Evolutionary conservation across 1,140 invertebrate genomes (phyloP).

Genomic region (Heliconius hermathena): DNA sequence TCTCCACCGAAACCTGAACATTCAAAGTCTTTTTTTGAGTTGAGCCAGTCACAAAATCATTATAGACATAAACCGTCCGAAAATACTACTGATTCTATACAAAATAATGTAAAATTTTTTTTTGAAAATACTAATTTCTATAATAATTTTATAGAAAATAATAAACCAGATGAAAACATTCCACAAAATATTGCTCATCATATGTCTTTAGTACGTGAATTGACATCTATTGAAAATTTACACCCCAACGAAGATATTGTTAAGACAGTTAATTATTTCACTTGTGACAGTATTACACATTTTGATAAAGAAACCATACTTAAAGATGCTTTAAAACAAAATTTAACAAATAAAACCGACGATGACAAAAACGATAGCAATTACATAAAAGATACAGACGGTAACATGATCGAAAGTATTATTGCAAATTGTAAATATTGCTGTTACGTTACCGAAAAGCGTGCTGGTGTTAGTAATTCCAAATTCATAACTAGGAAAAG

Average conservation of each 20-base stretch:
- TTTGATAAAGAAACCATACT: not conserved
- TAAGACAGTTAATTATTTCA: conserved; percentile 68
- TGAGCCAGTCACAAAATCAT: conserved; percentile 75
- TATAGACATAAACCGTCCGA: conserved; percentile 54
- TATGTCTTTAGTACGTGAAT: conserved; percentile 61
- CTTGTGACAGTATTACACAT: conserved; percentile 40
- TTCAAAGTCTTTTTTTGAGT: conserved; percentile 78
- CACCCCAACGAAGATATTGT: conserved; percentile 52
- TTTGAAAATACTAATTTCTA: conserved; percentile 20
- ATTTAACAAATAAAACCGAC: conserved; percentile 15
- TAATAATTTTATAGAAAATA: conserved; percentile 3
- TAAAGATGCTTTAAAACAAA: not conserved
- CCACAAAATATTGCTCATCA: conserved; percentile 32
- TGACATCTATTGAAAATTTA: conserved; percentile 54
- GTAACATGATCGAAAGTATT: conserved; percentile 29
- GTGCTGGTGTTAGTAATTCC: conserved; percentile 36
- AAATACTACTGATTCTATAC: conserved; percentile 30
- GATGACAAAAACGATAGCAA: conserved; percentile 19
- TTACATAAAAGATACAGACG: conserved; percentile 34
- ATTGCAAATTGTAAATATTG: conserved; percentile 58
- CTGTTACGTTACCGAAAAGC: conserved; percentile 43
- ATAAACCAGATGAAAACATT: conserved; percentile 27
- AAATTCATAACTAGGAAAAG: conserved; percentile 51
- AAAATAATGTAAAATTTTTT: conserved; percentile 39
- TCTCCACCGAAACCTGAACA: conserved; percentile 59